A percentile compares a stretch with the other conserved stretches of the same genome.
phyloP scores from a whole-genome alignment of 2,888 invertebrate species.

The Mamestra brassicae region DNA sequence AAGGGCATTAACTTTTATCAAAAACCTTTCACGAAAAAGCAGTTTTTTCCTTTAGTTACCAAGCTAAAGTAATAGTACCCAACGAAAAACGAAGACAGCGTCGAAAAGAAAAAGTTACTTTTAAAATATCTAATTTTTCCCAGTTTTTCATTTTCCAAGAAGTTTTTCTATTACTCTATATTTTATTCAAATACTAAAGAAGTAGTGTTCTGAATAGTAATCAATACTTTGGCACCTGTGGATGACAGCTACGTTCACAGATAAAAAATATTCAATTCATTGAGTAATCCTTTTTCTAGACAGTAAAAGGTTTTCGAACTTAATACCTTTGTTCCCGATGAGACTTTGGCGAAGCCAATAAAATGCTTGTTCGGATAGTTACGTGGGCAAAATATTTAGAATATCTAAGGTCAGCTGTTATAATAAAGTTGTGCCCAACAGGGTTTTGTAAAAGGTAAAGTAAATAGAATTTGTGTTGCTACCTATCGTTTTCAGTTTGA shows the following conservation, averaged over 20 bases:
- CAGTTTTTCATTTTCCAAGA: conserved; percentile 15
- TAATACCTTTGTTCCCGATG: conserved; percentile 18
- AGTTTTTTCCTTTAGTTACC: not conserved
- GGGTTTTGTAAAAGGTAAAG: not conserved
- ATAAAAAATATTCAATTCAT: conserved; percentile 32
- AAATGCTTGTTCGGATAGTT: conserved; percentile 21
- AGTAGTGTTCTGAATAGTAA: conserved; percentile 37
- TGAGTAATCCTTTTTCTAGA: conserved; percentile 24
- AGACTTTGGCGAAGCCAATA: conserved; percentile 30
- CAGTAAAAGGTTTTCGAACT: conserved; percentile 32
- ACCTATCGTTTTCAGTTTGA: not conserved
- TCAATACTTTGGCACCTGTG: conserved; percentile 13
- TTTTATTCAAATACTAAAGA: conserved; percentile 29
- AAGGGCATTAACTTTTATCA: not conserved
- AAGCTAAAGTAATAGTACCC: not conserved
- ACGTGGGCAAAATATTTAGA: conserved; percentile 9
- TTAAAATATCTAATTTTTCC: conserved; percentile 27
- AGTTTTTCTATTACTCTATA: conserved; percentile 27
- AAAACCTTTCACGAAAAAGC: not conserved
- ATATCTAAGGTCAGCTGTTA: conserved; percentile 10
- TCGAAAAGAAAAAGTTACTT: conserved; percentile 1
- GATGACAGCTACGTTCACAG: conserved; percentile 26
- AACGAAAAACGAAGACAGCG: conserved; percentile 14
- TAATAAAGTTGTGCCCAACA: not conserved
- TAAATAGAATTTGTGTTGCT: no score